Conservation (phyloP, 2,113 vertebrate species). For the Bubalus kerabau region DNA sequence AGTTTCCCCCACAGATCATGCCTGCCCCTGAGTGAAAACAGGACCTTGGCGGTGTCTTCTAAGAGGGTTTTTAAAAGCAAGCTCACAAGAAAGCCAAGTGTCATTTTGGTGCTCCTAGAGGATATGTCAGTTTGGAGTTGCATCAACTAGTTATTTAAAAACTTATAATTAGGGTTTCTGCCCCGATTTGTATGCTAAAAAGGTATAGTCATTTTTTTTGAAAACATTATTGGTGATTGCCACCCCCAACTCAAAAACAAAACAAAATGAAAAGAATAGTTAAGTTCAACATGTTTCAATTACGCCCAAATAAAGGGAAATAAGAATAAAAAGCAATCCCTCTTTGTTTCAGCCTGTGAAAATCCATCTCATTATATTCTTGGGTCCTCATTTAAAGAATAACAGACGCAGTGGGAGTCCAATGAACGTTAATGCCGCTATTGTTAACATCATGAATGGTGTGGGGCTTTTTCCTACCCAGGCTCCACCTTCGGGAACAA, state of each 20-base stretch:
- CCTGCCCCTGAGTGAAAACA: slow-evolving; percentile 41
- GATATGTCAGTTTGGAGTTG: slow-evolving; percentile 35
- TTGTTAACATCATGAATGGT: slow-evolving; percentile 56
- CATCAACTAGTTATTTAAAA: slow-evolving; percentile 28
- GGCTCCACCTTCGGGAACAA: slow-evolving; percentile 37
- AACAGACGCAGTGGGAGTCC: slow-evolving; percentile 35
- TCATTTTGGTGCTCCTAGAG: slow-evolving; percentile 67
- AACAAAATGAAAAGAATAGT: slow-evolving; percentile 56
- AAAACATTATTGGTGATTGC: neutral
- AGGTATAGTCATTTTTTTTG: neutral
- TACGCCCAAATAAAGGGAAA: slow-evolving; percentile 56
- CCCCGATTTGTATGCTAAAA: slow-evolving; percentile 54
- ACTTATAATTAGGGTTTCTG: slow-evolving; percentile 39
- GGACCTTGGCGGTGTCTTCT: slow-evolving; percentile 8
- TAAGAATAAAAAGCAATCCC: slow-evolving; percentile 42
- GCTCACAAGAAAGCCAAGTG: slow-evolving; percentile 21
- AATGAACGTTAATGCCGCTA: slow-evolving; percentile 16
- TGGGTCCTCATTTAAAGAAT: slow-evolving; percentile 68
- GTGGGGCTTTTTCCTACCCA: slow-evolving; percentile 52
- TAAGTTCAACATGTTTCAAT: slow-evolving; percentile 52
- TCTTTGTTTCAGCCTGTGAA: slow-evolving; percentile 71
- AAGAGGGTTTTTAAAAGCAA: neutral
- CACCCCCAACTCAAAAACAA: slow-evolving; percentile 16
- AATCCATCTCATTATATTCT: slow-evolving; percentile 62
- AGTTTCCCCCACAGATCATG: neutral